These are phyloP conservation scores for Antennarius maculatus DNA, from an alignment of 2,797 vertebrate species.

Conservation along the genomic window DNA sequence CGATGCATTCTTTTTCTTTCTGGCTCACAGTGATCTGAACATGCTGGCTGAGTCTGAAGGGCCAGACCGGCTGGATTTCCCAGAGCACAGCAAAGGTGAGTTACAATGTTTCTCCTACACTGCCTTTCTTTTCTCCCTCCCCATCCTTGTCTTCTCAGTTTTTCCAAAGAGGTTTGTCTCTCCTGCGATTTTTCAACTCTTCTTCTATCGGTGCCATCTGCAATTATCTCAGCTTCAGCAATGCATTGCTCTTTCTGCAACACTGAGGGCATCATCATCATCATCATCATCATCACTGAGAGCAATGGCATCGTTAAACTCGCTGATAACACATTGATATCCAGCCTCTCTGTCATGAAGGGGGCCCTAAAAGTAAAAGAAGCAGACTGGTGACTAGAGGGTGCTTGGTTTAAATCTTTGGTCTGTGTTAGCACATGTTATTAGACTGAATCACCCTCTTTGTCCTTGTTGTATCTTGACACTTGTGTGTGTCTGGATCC, in stretches of 20 bases:
- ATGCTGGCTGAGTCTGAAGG: slow-evolving; percentile 93
- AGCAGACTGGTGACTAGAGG: not conserved
- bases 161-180: slow-evolving; percentile 13
- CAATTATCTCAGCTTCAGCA: slow-evolving; percentile 11
- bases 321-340: too few species aligned
- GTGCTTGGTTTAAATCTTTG: not conserved
- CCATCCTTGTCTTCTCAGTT: not conserved
- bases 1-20: slow-evolving; percentile 3
- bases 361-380: too few species aligned
- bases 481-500: slow-evolving; percentile 30
- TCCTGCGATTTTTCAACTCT: slow-evolving; percentile 6
- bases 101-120: not conserved
- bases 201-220: slow-evolving; percentile 13
- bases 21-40: slow-evolving; percentile 89
- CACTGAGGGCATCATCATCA: not conserved
- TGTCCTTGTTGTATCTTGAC: not conserved
- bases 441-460: too few species aligned
- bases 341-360: too few species aligned
- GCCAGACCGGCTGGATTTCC: slow-evolving; percentile 89
- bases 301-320: not conserved
- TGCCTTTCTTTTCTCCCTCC: not conserved
- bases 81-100: slow-evolving; percentile 89
- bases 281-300: too few species aligned
- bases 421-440: not conserved
- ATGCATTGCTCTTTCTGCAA: slow-evolving; percentile 13